Evolutionary conservation across 2,797 vertebrate species (phyloP).

Genomic region (Falco columbarius): DNA sequence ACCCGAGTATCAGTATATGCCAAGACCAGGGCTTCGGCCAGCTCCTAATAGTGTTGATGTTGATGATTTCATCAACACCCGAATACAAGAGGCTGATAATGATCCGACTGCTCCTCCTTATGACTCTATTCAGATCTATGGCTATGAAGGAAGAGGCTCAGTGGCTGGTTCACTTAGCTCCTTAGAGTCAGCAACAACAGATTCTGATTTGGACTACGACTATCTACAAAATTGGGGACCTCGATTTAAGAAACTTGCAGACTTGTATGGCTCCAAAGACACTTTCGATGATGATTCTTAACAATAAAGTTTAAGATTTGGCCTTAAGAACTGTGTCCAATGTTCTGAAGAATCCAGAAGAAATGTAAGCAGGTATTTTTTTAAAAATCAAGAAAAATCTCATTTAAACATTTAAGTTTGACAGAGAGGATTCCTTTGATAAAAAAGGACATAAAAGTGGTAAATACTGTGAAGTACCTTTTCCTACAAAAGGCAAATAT

Average conservation of each 20-base stretch:
- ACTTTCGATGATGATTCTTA: slow-evolving; percentile 94
- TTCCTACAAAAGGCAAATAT: slow-evolving; percentile 77
- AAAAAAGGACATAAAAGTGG: slow-evolving; percentile 86
- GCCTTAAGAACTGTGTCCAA: slow-evolving; percentile 86
- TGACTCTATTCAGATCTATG: slow-evolving; percentile 99
- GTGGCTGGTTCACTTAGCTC: slow-evolving; percentile 96
- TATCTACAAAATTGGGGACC: slow-evolving; percentile 99
- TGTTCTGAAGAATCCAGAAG: slow-evolving; percentile 81
- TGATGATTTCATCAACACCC: slow-evolving; percentile 95
- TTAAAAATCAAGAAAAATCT: slow-evolving; percentile 80
- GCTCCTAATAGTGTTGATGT: slow-evolving; percentile 92
- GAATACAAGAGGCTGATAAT: slow-evolving; percentile 92
- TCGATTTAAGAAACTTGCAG: slow-evolving; percentile 97
- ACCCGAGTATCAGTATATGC: slow-evolving; percentile 91
- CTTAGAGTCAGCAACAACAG: slow-evolving; percentile 95
- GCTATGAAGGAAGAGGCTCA: slow-evolving; percentile 94
- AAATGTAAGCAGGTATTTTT: slow-evolving; percentile 87
- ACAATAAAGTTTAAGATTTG: slow-evolving; percentile 84
- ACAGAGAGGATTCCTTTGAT: slow-evolving; percentile 75
- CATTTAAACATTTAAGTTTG: slow-evolving; percentile 78
- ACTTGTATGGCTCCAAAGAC: slow-evolving; percentile 99
- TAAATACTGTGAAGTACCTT: slow-evolving; percentile 92
- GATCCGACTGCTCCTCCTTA: slow-evolving; percentile 96
- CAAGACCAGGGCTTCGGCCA: slow-evolving; percentile 85
- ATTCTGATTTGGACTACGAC: slow-evolving; percentile 99